Conservation (phyloP, 1,140 invertebrate genomes). For the Saccostrea echinata region DNA sequence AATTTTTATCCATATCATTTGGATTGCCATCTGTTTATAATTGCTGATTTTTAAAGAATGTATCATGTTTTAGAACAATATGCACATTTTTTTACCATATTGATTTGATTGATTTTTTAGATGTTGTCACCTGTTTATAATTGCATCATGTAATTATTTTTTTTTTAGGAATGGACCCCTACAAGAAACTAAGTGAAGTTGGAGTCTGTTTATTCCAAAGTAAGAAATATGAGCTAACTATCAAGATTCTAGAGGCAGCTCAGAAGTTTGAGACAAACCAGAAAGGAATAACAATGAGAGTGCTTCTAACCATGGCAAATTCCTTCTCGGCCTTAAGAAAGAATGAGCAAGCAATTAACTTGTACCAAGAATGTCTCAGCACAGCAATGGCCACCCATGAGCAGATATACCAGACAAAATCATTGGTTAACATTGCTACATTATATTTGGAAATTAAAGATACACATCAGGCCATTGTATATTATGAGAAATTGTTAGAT, state of each 20-base stretch:
- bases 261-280: slow-evolving; percentile 77
- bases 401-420: slow-evolving; percentile 75
- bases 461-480: slow-evolving; percentile 75
- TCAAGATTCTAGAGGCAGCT: slow-evolving; percentile 73
- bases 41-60: too few species aligned
- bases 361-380: slow-evolving; percentile 74
- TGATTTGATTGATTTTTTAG: too few species aligned
- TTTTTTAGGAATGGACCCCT: slow-evolving; percentile 74
- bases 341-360: slow-evolving; percentile 69
- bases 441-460: slow-evolving; percentile 72
- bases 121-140: too few species aligned
- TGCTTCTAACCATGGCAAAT: slow-evolving; percentile 75
- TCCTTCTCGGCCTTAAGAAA: slow-evolving; percentile 72
- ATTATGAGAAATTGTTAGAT: slow-evolving; percentile 76
- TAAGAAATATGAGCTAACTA: slow-evolving; percentile 70
- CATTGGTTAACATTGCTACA: slow-evolving; percentile 76
- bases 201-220: slow-evolving; percentile 74
- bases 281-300: slow-evolving; percentile 76
- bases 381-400: slow-evolving; percentile 75
- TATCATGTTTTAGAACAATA: too few species aligned
- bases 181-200: slow-evolving; percentile 76
- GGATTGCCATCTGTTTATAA: too few species aligned
- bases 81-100: too few species aligned
- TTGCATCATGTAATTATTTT: background rate
- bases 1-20: too few species aligned